Evolutionary conservation across 1,140 invertebrate species (phyloP), one percentile per base, ranked within the genome.

Genomic region (Metaphire vulgaris): DNA sequence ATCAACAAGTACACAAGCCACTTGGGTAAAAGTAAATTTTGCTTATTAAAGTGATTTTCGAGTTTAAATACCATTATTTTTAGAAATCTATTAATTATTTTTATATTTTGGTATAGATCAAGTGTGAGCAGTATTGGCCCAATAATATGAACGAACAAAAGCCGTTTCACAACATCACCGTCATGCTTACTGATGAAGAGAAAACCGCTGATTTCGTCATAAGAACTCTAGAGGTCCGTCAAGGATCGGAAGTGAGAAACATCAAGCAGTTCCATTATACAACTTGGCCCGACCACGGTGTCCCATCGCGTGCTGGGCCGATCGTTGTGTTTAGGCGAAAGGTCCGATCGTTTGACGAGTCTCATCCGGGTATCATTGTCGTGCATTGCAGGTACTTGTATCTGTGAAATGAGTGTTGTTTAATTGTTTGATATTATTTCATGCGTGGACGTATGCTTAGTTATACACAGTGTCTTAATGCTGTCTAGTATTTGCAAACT

Each of bases 111-210:
- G 2, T 14, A 1, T 87, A 95, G 92, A 91, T 93, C 82, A 98
- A 98, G 88, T 98, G 96, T 88, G 95, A 98, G 87, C 93, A 96
- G 92, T 98, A 98, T 84, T 98, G 96, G 96, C 95, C 95, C 76
- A 94, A 93, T 82, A 94, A 96, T 14, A 88, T 89, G 0, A 92
- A 95, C 83, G 16, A 15, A 28, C 93, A 96, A 83, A 92, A 91
- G 15, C 1, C 1, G 26, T 96, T 96, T 83, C 95, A 95, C 33
- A 90, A 92, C n/a, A 93, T 98, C 82, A 91, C 93, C 87, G 95
- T 98, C 1, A 92, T 90, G 81, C 86, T 96, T 73, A 86, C 96
- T 56, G 92, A 92, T 84, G 95, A 97, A 86, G 92, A 96, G 82
- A 91, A 95, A 26, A 91, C 95, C 89, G 93, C 95, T 21, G 96